phyloP scores from a whole-genome alignment of 2,888 invertebrate species.

The Colostygia pectinataria region DNA sequence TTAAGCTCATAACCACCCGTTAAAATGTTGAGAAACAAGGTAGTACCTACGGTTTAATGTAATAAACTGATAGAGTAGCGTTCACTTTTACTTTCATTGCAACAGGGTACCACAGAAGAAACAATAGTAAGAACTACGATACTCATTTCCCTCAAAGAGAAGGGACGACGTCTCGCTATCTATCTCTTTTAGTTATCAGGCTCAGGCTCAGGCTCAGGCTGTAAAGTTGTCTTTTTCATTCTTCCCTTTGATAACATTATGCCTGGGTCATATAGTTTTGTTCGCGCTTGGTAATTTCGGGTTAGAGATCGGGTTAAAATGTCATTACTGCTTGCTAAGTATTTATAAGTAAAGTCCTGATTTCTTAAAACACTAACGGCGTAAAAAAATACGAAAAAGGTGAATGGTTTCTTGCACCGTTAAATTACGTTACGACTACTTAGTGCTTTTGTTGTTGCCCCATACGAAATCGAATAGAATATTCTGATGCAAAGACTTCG shows the following conservation, averaged over 20 bases:
- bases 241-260: conserved; percentile 57
- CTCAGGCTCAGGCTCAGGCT: not conserved
- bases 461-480: conserved; percentile 38
- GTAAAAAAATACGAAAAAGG: too few relatives aligned
- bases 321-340: conserved; percentile 51
- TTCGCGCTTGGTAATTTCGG: conserved; percentile 69
- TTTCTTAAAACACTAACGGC: too few relatives aligned
- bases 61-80: conserved; percentile 57
- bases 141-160: conserved; percentile 65
- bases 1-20: not conserved
- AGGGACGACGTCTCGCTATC: conserved; percentile 47
- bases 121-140: conserved; percentile 12
- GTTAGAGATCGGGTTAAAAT: conserved; percentile 68
- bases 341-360: conserved; percentile 14
- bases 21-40: not conserved
- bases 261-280: conserved; percentile 63
- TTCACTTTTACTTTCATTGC: conserved; percentile 76
- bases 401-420: too few relatives aligned
- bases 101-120: conserved; percentile 34
- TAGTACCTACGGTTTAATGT: conserved; percentile 26
- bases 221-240: conserved; percentile 45
- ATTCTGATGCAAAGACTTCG: conserved; percentile 46
- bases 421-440: too few relatives aligned
- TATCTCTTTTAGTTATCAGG: conserved; percentile 49
- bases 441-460: too few relatives aligned